Base-by-base conservation (phyloP, 2,888 invertebrate genomes). In the Notocelia uddmanniana region DNA sequence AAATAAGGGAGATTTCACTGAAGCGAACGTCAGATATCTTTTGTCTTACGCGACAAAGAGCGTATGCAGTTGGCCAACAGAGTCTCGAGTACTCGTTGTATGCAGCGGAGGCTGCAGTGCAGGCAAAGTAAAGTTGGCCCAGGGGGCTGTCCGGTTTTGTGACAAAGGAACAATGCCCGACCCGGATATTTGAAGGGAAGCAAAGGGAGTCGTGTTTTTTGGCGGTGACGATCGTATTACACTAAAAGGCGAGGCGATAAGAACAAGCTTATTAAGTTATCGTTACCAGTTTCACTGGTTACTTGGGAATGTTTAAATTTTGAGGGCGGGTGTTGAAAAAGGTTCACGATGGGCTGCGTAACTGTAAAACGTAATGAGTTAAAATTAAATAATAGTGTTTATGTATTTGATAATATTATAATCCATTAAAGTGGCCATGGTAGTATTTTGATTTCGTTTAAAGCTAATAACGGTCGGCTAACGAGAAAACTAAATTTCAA, bases 131-230 rank as follows among this genome's bases (percentile, higher is more conserved):
- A 86, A 83, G 78, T 86, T 87, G 80, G 89, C 78, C 78, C 72
- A 67, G 73, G 76, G 76, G 77, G 84, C 81, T 83, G 89, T 89
- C 88, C 88, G 84, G 86, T 78, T 70, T 78, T 76, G 81, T 84
- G 86, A 90, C 89, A 90, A 90, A 89, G 87, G 88, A 89, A 90
- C 89, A 90, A 90, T 89, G 81, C 83, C 78, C 85, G 89, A 89
- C 89, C 89, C 87, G 88, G 87, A 89, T 90, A 89, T 88, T 87
- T 85, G 81, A 83, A 84, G 86, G 84, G 86, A 87, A 88, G 86
- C 85, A 87, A 83, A 83, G 79, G 66, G 81, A 83, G 83, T 81
- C 77, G 79, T 83, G 82, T 84, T 87, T 87, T 89, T 88, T 81
- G 77, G 83, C 21, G 57, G 77, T 75, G 80, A 80, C 76, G 76